These are phyloP conservation scores for Phymastichus coffea DNA, from an alignment of 1,140 invertebrate species.

Conservation along the genomic window DNA sequence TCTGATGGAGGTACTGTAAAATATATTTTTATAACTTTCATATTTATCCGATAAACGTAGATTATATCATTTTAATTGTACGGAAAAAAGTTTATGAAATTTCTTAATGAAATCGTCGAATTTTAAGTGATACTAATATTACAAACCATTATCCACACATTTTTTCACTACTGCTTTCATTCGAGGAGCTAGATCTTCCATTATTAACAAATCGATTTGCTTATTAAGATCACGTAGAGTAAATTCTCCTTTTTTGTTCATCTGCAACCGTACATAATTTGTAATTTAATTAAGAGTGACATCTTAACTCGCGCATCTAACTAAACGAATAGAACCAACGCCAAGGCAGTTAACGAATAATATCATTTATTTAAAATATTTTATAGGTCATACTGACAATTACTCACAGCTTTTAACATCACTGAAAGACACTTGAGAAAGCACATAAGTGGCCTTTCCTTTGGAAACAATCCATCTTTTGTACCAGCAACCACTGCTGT, in stretches of 20 bases:
- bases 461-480: background rate
- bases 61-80: background rate
- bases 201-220: background rate
- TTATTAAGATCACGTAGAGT: background rate
- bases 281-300: background rate
- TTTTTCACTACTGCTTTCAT: background rate
- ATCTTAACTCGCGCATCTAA: too few relatives aligned
- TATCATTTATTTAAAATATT: background rate
- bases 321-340: too few relatives aligned
- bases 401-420: conserved; percentile 1
- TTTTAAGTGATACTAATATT: background rate
- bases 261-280: background rate
- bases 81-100: background rate
- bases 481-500: background rate
- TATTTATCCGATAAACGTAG: background rate
- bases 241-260: background rate
- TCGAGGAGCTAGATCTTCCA: background rate
- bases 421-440: background rate
- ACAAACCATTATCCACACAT: background rate
- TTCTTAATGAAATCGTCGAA: background rate
- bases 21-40: background rate
- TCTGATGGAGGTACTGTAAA: background rate
- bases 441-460: conserved; percentile 1
- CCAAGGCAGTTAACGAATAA: too few relatives aligned
- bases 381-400: background rate